Percentiles rank a stretch among this genome's conserved stretches.
Conservation (phyloP, 2,797 vertebrate species). For the Argentina silus region DNA sequence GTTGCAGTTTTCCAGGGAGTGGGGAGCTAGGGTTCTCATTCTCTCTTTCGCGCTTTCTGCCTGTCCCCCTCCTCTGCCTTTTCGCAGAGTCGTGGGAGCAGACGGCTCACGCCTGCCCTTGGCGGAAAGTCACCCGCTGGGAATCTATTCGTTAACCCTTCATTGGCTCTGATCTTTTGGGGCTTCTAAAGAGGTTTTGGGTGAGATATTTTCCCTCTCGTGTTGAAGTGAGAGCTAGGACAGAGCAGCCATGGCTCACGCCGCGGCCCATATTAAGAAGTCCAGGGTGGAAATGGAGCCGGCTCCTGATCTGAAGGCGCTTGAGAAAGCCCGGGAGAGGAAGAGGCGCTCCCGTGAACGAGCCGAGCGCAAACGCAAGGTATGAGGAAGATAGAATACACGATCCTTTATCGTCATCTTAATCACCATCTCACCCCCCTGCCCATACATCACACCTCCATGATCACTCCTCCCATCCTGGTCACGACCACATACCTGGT, state of each 20-base stretch:
- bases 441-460: background rate
- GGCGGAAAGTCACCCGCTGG: conserved; percentile 54
- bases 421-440: background rate
- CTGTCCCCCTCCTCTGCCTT: conserved; percentile 2
- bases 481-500: background rate
- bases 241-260: conserved; percentile 88
- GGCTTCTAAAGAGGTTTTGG: background rate
- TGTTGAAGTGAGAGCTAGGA: background rate
- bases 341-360: conserved; percentile 89
- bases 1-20: conserved; percentile 63
- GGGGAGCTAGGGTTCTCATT: conserved; percentile 40
- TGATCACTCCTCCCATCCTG: background rate
- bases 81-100: conserved; percentile 29
- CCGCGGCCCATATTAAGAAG: conserved; percentile 97
- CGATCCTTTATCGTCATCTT: background rate
- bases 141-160: conserved; percentile 2
- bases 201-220: background rate
- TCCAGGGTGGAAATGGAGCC: conserved; percentile 85
- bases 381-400: conserved; percentile 64
- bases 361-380: conserved; percentile 96
- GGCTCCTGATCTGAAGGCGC: conserved; percentile 86
- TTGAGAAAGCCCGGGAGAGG: conserved; percentile 88
- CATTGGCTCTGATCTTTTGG: background rate
- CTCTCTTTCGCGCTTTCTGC: conserved; percentile 12
- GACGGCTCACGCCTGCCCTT: conserved; percentile 64